These are phyloP conservation scores for Macropodus opercularis DNA, from an alignment of 2,797 vertebrate species.

Conservation along the genomic window DNA sequence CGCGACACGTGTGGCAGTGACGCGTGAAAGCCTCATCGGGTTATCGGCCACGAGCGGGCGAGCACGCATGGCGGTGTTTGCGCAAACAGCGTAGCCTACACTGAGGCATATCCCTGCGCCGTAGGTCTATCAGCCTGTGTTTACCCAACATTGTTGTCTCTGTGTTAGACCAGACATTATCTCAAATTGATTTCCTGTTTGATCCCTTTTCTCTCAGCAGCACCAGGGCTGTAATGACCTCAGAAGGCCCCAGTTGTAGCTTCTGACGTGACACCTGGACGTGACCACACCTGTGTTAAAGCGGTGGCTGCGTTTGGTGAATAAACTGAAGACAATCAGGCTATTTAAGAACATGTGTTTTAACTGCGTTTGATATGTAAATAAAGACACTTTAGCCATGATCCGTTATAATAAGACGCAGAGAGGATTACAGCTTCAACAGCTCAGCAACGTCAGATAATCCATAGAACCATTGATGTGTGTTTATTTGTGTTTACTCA, in stretches of 20 bases:
- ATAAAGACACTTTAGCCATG: not conserved
- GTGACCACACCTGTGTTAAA: slow-evolving; percentile 40
- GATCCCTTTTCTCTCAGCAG: slow-evolving; percentile 43
- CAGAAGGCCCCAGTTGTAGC: slow-evolving; percentile 21
- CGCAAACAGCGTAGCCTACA: not conserved
- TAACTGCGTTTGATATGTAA: too few relatives aligned
- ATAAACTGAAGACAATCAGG: not conserved
- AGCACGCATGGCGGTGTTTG: not conserved
- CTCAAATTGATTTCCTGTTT: slow-evolving; percentile 56
- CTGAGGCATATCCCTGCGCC: too few relatives aligned
- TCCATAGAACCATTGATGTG: not conserved
- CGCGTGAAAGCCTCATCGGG: not conserved
- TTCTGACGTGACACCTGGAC: slow-evolving; percentile 35
- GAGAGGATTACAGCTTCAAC: slow-evolving; percentile 21
- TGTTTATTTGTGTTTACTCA: slow-evolving; percentile 25
- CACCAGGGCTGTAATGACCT: slow-evolving; percentile 45
- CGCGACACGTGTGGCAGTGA: not conserved
- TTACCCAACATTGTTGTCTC: slow-evolving; percentile 36
- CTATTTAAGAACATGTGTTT: too few relatives aligned
- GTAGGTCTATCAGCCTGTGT: not conserved
- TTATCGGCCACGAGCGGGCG: too few relatives aligned
- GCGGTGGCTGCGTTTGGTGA: slow-evolving; percentile 17
- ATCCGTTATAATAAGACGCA: not conserved
- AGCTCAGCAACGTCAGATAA: slow-evolving; percentile 11
- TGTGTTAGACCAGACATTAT: slow-evolving; percentile 33